phyloP scores from a whole-genome alignment of 2,797 vertebrate genomes.

The Crocodylus rhombifer region DNA sequence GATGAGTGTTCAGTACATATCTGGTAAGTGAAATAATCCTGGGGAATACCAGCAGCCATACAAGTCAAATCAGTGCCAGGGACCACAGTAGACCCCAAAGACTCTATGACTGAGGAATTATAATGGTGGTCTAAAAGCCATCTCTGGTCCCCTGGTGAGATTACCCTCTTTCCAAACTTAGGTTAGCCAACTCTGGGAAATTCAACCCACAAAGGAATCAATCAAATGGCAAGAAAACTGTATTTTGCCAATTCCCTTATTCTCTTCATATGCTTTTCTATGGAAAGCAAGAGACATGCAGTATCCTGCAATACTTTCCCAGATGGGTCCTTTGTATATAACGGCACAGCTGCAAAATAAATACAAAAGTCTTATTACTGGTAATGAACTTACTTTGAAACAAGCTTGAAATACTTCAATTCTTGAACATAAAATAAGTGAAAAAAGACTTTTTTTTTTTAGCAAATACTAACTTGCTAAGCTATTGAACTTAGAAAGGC shows the following conservation, averaged over 20 bases:
- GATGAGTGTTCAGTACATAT: neutral
- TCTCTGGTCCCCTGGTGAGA: neutral
- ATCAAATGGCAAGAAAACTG: neutral
- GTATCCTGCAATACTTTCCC: neutral
- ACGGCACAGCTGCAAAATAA: neutral
- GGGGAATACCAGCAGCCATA: neutral
- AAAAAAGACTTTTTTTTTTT: neutral
- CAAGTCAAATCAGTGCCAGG: neutral
- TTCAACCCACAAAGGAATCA: neutral
- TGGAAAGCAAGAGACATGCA: neutral
- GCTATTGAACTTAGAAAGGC: neutral
- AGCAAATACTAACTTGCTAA: neutral
- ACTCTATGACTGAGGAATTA: neutral
- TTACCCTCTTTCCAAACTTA: neutral
- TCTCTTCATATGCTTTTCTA: neutral
- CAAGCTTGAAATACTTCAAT: neutral
- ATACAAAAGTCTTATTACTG: neutral
- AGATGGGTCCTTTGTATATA: neutral
- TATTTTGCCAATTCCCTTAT: neutral
- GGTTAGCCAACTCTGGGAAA: neutral
- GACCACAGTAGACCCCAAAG: neutral
- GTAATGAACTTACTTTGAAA: neutral
- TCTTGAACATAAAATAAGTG: neutral
- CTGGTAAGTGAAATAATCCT: neutral
- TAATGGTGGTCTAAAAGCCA: neutral